Evolutionary conservation across 2,113 vertebrate species (phyloP), one percentile per base, ranked within the genome.

Genomic region (Scomber japonicus): DNA sequence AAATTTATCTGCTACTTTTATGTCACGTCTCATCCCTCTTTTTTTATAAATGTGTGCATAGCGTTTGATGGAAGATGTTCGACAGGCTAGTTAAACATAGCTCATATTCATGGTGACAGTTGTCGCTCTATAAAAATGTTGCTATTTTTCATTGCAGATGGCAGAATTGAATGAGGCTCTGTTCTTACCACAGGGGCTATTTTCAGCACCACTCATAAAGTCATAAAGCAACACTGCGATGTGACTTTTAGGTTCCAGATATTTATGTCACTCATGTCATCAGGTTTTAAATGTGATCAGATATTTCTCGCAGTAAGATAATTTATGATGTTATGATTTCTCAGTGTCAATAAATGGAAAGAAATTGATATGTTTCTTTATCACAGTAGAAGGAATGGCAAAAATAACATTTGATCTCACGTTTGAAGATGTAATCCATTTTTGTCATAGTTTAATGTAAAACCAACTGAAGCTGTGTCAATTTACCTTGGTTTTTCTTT

Each of bases 71-170:
- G 77, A 63, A 64, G 56, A 17, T 55, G 69, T 65, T 71, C 4
- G 21, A 64, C 63, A 51, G 48, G 64, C 27, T 46, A n/a, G 74
- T 77, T 82, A 78, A 84, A 74, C 80, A 55, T 53, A 78, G 81
- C 83, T 88, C 78, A 71, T 46, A 60, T 89, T 85, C 75, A 74
- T 16, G 63, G 49, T 72, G 84, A 78, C 82, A 82, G 80, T 81
- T 84, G 83, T 85, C 57, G 53, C 71, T 78, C 81, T 61, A 66
- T 85, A 77, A 78, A 89, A 87, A 87, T 66, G 66, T 77, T 75
- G 54, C 81, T 78, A 44, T 88, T 84, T 89, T 78, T 83, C 71
- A 79, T 84, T 90, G 70, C 77, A 75, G 82, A 86, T 82, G 78
- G 83, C 62, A 71, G 74, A 89, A 78, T 86, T 78, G 83, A 91